Evolutionary conservation across 2,113 vertebrate genomes (phyloP), one percentile per base, ranked within the genome.

Genomic region (Himantopus leucocephalus): DNA sequence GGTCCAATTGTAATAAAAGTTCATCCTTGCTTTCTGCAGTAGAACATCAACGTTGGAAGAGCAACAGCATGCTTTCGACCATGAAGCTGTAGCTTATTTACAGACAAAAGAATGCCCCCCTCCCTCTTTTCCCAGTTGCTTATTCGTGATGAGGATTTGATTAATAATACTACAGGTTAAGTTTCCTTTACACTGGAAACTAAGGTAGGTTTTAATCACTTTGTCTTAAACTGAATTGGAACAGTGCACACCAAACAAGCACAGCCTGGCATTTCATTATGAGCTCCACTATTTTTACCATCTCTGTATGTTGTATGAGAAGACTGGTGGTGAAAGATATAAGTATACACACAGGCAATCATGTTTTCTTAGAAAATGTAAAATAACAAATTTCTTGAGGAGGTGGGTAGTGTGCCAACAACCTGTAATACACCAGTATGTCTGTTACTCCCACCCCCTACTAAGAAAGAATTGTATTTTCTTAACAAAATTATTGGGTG

Each of bases 11-110:
- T 41, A 91, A 78, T 75, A 22, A 82, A 88, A 87, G 77, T 81
- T 91, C 80, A 80, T 87, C 47, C 78, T 84, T 58, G 84, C 82
- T 96, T 93, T 96, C 90, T 87, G 91, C 12, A 0, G 64, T 18
- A 93, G 72, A 91, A 90, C 2, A 0, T 85, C 85, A 80, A 24
- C 0, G 71, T 68, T 86, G 93, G 71, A 96, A 88, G 50, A 94
- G 89, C 95, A 92, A 95, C 90, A 95, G 73, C 95, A 95, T 84
- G 82, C 93, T 94, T 95, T 96, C 21, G 11, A 97, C 75, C 85
- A 91, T 79, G 83, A 94, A 92, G 96, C 90, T 95, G 92, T 67
- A 96, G 91, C 91, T 91, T 97, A 97, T 97, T 96, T 97, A 96
- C 96, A 95, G 85, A 94, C 56, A 76, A 85, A 90, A 95, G 70